Percentiles rank a stretch among this genome's conserved stretches.
These are phyloP conservation scores for Alosa alosa DNA, from an alignment of 2,113 vertebrate species.

Conservation along the genomic window DNA sequence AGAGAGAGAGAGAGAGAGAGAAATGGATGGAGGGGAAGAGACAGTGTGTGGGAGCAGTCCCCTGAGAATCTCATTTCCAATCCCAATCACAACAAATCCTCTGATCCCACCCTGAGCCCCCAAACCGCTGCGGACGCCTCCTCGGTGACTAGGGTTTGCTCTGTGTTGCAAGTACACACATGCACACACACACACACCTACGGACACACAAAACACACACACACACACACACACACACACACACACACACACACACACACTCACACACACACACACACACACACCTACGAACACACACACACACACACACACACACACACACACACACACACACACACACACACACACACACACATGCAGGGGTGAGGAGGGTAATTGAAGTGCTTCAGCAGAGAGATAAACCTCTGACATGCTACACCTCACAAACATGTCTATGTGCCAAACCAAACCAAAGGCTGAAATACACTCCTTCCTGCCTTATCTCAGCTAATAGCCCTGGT, in stretches of 20 bases:
- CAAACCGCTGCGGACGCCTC: neutral
- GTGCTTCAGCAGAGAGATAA: neutral
- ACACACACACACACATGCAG: neutral
- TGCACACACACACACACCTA: neutral
- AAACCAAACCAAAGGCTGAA: neutral
- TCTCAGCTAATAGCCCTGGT: neutral
- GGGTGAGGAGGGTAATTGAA: neutral
- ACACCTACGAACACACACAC: neutral
- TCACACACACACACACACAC: neutral
- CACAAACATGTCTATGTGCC: neutral
- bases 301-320: neutral
- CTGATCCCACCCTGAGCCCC: neutral
- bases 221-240: too few species aligned
- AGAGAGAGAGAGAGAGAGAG: neutral
- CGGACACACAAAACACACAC: neutral
- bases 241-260: too few species aligned
- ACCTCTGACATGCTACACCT: neutral
- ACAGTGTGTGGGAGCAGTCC: neutral
- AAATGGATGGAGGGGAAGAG: neutral
- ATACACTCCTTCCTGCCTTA: neutral
- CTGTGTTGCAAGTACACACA: neutral
- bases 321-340: neutral
- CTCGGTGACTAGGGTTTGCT: neutral
- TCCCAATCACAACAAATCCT: conserved; percentile 11
- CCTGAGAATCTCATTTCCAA: neutral